Base-by-base conservation (phyloP, 2,888 invertebrate genomes). In the Drosophila vallismaia region DNA sequence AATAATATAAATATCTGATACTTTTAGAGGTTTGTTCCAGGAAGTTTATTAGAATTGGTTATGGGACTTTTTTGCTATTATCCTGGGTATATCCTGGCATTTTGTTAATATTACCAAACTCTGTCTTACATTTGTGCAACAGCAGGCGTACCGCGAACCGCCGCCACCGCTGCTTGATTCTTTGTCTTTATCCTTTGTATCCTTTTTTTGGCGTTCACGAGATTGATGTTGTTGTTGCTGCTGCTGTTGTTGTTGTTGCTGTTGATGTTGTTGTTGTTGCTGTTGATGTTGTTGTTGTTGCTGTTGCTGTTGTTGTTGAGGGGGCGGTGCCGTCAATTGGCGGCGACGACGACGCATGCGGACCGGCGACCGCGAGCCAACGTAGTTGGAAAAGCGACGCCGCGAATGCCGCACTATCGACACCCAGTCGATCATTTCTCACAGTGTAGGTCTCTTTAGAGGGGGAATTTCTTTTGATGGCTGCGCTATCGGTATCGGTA, bases 381-480 rank as follows among this genome's bases (percentile, higher is more conserved):
- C 93, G 90, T 95, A 95, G 90, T 94, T 94, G 71, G 95, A 95
- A 90, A 95, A 95, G 52, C 95, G 93, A 53, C 95, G 93, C 64
- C 94, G 92, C 71, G 95, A 95, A 87, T 95, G 94, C 60, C 95
- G 93, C 71, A 95, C 95, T 83, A 95, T 95, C 71, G 95, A 95
- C 75, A 95, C 95, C 95, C 95, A 95, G 92, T 95, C 95, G 88
- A 95, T 95, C 95, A 95, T 95, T 76, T 66, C 62, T 57, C 42
- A 26, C 31, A 53, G 26, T 52, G 38, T 54, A 33, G 7, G 36
- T 49, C 29, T 14, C n/a, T 40, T 26, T 19, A 19, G 19, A 19
- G 2, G 2, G 2, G 19, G 2, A 19, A 19, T 19, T 19, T 19
- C 19, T 19, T 19, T 2, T 19, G 19, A n/a, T n/a, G n/a, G n/a